Base-by-base conservation (phyloP, 1,140 invertebrate genomes). In the Zophobas atratus region DNA sequence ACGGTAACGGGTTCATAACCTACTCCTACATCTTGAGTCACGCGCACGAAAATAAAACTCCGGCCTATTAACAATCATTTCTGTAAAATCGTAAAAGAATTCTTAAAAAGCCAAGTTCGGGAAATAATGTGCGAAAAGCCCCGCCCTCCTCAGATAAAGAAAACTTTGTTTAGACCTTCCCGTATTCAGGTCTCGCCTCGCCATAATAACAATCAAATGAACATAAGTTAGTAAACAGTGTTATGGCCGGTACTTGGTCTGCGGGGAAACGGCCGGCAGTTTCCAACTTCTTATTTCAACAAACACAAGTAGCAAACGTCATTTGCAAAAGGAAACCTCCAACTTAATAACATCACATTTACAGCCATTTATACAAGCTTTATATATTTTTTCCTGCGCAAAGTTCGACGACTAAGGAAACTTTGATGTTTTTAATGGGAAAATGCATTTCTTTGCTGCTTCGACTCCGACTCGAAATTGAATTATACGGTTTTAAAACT, bases 151-250 rank as follows among this genome's bases (percentile, higher is more conserved):
- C n/a, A 39, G 34, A 32, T 63, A 34, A 41, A 38, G 57, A 67
- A 46, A 67, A 67, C 38, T 51, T 51, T 4, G 4, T 51, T 2
- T 51, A 51, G n/a, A 51, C 20, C 38, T n/a, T 76, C 43, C n/a
- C 70, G 5, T 5, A 78, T 78, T 57, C 77, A 60, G 72, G 77
- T 78, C 77, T 74, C 77, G 77, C 60, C 49, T 55, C 36, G 51
- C 77, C 74, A 78, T 78, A 78, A 78, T 78, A 78, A 78, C 77
- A 78, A 75, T 78, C 77, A 78, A 78, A 78, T 78, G 77, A 75
- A 78, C 77, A 73, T 78, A 78, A 78, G 41, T 78, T 74, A 70
- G 72, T 75, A 78, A 78, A 78, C 51, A 78, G 56, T 48, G 77
- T 78, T 78, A 78, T 78, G 41, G 76, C 56, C 41, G 71, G 49